Base-by-base conservation (phyloP, 2,797 vertebrate species). In the Karalla daura region DNA sequence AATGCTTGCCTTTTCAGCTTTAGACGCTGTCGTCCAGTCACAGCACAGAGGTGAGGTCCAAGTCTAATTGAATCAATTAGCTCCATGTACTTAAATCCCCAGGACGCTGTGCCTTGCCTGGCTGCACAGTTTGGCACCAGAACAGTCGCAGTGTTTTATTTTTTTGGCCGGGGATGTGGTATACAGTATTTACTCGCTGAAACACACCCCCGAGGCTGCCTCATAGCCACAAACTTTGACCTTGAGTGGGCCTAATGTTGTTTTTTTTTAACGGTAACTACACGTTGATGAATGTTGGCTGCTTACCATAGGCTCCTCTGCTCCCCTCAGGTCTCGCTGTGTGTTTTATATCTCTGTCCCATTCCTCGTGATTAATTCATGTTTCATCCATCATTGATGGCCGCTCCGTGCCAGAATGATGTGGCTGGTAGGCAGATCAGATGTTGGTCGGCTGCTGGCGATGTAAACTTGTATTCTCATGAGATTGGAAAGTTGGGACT, bases 371-470 rank as follows among this genome's bases (percentile, higher is more conserved):
- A 86, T 88, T 92, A 89, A 93, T 93, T 90, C 81, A 92, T 46
- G 50, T 61, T 0, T 44, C 86, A 89, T 93, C 75, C 86, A 92
- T 93, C 78, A 90, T 93, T 91, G 63, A 93, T 91, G 86, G 78
- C 77, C 5, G 39, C 62, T 68, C 68, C 23, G 45, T 62, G 78
- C 76, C 67, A 50, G 47, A 80, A 76, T 66, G 80, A 80, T 78
- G 68, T 69, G 80, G 46, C 68, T 63, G 85, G 53, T 68, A 71
- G 80, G 68, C 49, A 67, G 81, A 73, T 90, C 82, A 39, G 61
- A 76, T 85, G 86, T 79, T 72, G 55, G 76, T 52, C 49, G 61
- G 56, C 75, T 25, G 32, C 28, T 25, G 54, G 54, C 46, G 79
- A 47, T 62, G 62, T 77, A 49, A 78, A 83, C 70, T 58, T 30